Evolutionary conservation across 2,113 vertebrate species (phyloP).

Genomic region (Eubucco bourcierii): DNA sequence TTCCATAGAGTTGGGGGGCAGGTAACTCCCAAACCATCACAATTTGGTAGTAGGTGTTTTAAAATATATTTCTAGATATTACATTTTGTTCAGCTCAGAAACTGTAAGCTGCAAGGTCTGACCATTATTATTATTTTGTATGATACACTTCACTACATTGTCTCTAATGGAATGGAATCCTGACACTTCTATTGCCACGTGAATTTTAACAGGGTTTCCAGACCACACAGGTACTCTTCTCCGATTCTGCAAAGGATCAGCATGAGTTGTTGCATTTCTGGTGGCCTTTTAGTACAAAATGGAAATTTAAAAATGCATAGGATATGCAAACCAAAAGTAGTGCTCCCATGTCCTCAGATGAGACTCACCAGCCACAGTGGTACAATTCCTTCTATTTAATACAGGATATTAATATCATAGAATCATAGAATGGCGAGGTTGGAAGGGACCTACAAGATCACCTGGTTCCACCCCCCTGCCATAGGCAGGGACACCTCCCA

Average conservation of each 20-base stretch:
- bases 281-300: not conserved
- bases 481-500: too few relatives aligned
- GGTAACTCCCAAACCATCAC: too few relatives aligned
- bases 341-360: not conserved
- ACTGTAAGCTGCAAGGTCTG: not conserved
- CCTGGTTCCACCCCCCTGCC: too few relatives aligned
- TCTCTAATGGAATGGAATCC: not conserved
- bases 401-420: not conserved
- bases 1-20: too few relatives aligned
- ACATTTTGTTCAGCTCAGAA: not conserved
- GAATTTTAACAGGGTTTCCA: conserved; percentile 11
- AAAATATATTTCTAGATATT: not conserved
- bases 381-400: conserved; percentile 31
- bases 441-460: too few relatives aligned
- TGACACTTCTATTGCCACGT: not conserved
- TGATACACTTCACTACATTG: not conserved
- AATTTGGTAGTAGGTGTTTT: conserved; percentile 5
- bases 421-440: too few relatives aligned
- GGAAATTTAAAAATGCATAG: conserved; percentile 53
- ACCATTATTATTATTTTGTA: not conserved
- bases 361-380: not conserved
- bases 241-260: not conserved
- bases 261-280: not conserved
- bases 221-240: not conserved
- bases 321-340: conserved; percentile 31